Evolutionary conservation across 2,888 invertebrate genomes (phyloP), one percentile per base, ranked within the genome.

Genomic region (Diploptera punctata): DNA sequence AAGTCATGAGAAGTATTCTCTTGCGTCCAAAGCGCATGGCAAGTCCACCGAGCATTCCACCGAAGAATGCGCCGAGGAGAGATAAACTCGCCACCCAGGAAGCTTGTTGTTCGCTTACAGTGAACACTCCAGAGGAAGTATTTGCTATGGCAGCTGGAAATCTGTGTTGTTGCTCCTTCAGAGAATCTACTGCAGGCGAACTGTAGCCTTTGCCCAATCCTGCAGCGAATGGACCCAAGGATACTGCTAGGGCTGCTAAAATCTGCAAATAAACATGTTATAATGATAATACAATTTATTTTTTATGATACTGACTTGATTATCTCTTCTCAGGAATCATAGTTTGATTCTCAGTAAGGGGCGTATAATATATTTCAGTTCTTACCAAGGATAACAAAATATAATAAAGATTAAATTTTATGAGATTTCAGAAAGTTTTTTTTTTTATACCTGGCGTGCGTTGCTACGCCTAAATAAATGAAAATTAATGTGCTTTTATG

Each of bases 11-110:
- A 13, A 93, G 84, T 10, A 93, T 89, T 44, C 88, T 85, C 65
- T 91, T 86, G 19, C 94, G 84, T 43, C 94, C 94, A 77, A 91
- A 87, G 29, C 90, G 87, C 86, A 93, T 91, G 72, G 92, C 90
- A 78, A 91, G 85, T n/a, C 93, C 93, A 0, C 93, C 93, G 47
- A 93, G 84, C 75, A 93, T 89, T 7, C 93, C 93, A 19, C 94
- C 94, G 76, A 93, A 88, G 76, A 93, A 87, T 7, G 93, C 94
- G 31, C 94, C 94, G 81, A 91, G 83, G 79, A 94, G 87, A 76
- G 93, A 92, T 61, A 94, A 84, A 78, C 93, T 93, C 21, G 93
- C 93, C 31, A 93, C 88, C 93, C 93, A 94, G 75, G 92, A 92
- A 21, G 91, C 92, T 79, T 93, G 90, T 82, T 93, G 92, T 75